These are phyloP conservation scores for Drosophila obscura DNA, from an alignment of 1,140 invertebrate genomes.

Conservation along the genomic window DNA sequence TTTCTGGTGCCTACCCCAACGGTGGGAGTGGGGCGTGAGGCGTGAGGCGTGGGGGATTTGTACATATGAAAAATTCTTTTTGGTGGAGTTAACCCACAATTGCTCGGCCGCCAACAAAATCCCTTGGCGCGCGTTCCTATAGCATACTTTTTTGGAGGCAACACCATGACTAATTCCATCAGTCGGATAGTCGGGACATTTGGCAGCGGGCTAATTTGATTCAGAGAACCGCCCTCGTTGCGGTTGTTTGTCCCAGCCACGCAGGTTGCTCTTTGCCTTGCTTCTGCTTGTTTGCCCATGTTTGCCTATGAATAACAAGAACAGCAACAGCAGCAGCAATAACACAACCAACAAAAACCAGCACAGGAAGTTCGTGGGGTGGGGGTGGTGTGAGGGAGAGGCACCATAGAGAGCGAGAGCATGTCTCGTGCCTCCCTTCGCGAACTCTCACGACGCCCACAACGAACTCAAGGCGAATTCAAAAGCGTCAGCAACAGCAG, in stretches of 20 bases:
- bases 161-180: constrained; percentile 39
- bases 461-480: constrained; percentile 51
- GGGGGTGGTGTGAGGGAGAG: neutral
- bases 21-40: too few relatives aligned
- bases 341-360: too few relatives aligned
- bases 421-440: constrained; percentile 35
- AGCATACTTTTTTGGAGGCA: constrained; percentile 45
- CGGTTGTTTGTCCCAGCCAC: constrained; percentile 63
- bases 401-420: constrained; percentile 12
- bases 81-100: constrained; percentile 28
- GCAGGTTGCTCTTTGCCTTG: constrained; percentile 77
- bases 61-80: constrained; percentile 28
- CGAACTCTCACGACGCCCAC: constrained; percentile 53
- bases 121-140: neutral
- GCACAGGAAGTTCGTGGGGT: neutral
- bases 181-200: constrained; percentile 13
- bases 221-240: constrained; percentile 55
- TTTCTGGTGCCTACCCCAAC: neutral
- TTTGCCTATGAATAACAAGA: constrained; percentile 62
- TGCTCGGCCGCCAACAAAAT: neutral
- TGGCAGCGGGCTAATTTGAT: constrained; percentile 42
- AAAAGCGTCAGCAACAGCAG: constrained; percentile 22
- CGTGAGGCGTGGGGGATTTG: too few relatives aligned
- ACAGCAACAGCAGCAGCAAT: constrained; percentile 41
- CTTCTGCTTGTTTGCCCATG: constrained; percentile 63